A percentile compares a stretch with the other conserved stretches of the same genome.
These are phyloP conservation scores for Theodoxus fluviatilis DNA, from an alignment of 2,888 invertebrate genomes.

Conservation along the genomic window DNA sequence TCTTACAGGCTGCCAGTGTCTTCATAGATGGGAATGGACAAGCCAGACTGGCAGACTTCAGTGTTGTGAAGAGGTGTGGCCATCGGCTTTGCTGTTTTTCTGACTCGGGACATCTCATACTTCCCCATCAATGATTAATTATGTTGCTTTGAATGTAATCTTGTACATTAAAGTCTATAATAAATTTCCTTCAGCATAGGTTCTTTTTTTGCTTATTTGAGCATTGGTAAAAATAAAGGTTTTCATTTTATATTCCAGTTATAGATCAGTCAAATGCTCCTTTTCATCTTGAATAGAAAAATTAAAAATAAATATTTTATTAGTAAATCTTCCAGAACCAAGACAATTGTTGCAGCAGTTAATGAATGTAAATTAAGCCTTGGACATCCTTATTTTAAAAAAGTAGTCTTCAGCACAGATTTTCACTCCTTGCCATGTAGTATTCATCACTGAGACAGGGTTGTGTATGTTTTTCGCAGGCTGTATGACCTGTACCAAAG, in stretches of 20 bases:
- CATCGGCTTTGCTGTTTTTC: background rate
- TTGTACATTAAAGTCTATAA: background rate
- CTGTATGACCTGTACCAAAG: conserved; percentile 48
- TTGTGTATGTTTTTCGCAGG: conserved; percentile 37
- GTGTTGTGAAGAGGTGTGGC: conserved; percentile 72
- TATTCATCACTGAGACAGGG: background rate
- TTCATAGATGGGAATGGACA: conserved; percentile 73
- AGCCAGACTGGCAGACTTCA: conserved; percentile 75
- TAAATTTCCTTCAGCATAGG: background rate
- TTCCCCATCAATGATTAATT: no score
- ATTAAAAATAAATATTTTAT: no score
- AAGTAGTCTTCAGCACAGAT: no score
- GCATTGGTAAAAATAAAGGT: no score
- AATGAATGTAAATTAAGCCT: no score
- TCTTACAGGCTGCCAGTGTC: conserved; percentile 57
- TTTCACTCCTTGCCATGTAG: background rate
- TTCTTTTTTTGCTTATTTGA: no score
- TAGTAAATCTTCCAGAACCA: background rate
- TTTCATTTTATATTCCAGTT: no score
- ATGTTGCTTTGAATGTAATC: background rate
- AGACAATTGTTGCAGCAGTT: background rate
- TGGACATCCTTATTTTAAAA: no score
- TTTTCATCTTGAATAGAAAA: no score
- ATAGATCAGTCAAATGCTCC: no score
- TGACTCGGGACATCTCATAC: background rate